phyloP scores from a whole-genome alignment of 2,113 vertebrate species.

The Prinia subflava region DNA sequence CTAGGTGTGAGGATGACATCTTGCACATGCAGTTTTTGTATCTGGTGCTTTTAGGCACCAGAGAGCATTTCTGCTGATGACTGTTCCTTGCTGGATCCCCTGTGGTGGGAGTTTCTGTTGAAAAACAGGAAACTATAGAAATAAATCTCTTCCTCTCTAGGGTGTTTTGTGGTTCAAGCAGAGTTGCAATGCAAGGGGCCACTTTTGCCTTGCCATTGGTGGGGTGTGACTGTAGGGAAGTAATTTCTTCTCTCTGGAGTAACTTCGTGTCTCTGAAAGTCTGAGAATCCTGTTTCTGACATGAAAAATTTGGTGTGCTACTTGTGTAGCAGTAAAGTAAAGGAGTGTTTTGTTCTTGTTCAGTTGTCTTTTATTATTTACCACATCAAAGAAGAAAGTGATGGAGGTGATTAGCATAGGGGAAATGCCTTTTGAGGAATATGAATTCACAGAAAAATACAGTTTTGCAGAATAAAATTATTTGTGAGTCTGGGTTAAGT shows the following conservation, averaged over 20 bases:
- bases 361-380: neutral
- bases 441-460: neutral
- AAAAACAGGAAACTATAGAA: conserved; percentile 21
- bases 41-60: neutral
- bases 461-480: neutral
- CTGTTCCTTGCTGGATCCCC: neutral
- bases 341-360: neutral
- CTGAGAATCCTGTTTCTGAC: neutral
- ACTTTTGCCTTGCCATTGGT: neutral
- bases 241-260: neutral
- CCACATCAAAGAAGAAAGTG: neutral
- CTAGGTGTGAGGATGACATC: neutral
- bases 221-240: neutral
- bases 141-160: conserved; percentile 3
- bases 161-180: conserved; percentile 6
- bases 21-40: neutral
- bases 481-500: neutral
- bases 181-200: neutral
- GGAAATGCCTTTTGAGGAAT: neutral
- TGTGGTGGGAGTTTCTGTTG: neutral
- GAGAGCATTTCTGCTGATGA: neutral
- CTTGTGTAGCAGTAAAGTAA: neutral
- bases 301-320: neutral
- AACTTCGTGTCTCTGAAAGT: neutral
- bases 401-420: neutral